phyloP scores from a whole-genome alignment of 2,888 invertebrate species.

The Euplagia quadripunctaria region DNA sequence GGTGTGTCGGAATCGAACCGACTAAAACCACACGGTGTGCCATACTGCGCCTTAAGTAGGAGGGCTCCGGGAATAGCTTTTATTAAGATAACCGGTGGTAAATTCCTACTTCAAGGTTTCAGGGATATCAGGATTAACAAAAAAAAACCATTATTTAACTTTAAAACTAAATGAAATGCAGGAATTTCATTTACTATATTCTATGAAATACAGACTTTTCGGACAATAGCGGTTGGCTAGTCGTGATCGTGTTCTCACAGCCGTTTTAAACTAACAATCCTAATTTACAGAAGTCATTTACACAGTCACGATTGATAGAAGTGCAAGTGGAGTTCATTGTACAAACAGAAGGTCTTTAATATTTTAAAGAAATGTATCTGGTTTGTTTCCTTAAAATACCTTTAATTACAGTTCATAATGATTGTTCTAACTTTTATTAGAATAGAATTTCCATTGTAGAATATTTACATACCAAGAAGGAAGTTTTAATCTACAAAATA shows the following conservation, averaged over 20 bases:
- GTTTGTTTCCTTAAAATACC: not conserved
- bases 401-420: not conserved
- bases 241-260: not conserved
- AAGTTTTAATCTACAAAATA: not conserved
- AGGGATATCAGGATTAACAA: no score
- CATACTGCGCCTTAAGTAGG: no score
- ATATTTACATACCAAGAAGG: not conserved
- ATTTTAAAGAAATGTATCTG: not conserved
- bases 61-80: no score
- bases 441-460: not conserved
- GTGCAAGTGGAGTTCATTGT: not conserved
- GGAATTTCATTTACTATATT: not conserved
- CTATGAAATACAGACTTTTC: not conserved
- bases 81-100: no score
- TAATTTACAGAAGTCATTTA: not conserved
- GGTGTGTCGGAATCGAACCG: no score
- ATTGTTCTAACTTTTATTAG: not conserved
- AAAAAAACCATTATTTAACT: not conserved
- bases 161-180: not conserved
- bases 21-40: no score
- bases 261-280: not conserved
- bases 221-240: not conserved
- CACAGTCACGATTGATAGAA: not conserved
- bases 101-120: no score
- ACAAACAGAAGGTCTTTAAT: not conserved